Evolutionary conservation across 2,113 vertebrate genomes (phyloP), one percentile per base, ranked within the genome.

Genomic region (Hippolais icterina): DNA sequence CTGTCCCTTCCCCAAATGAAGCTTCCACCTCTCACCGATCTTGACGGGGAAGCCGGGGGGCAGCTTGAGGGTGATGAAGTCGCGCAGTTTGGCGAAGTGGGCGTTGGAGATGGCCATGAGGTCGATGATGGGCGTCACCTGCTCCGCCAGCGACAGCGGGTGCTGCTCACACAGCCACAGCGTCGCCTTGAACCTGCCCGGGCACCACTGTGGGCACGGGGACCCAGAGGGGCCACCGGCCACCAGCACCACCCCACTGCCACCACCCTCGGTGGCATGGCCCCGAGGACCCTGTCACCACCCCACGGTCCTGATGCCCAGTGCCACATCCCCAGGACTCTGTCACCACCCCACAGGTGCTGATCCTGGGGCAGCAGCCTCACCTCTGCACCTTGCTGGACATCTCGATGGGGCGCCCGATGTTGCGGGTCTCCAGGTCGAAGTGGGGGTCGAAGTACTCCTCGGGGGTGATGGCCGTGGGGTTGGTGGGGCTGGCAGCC

Each of bases 341-440:
- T 10, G 49, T 31, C 53, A 23, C 76, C 52, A 18, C 1, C 59
- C 56, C 11, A 1, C 0, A 11, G 29, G 24, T 47, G 28, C 41
- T 4, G 15, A 25, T 15, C 20, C 28, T 0, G 6, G 49, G 22
- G 44, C 0, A 8, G 46, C 18, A 90, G 57, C 63, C 49, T 98
- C 97, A 99, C 99, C 99, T 99, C 98, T 99, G 99, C 59, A 99
- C 99, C 98, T 99, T 99, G 94, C 98, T 99, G 97, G 99, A 99
- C 97, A 99, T 98, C 96, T 99, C 99, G 29, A 99, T 98, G 82
- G 98, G 98, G 78, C 99, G 98, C 77, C 99, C 99, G 8, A 99
- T 99, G 98, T 99, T 99, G 92, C 98, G 98, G 3, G 98, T 97
- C 89, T 98, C 98, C 86, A 98, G 97, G 52, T 98, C 98, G 39